Evolutionary conservation across 1,140 invertebrate species (phyloP), one percentile per base, ranked within the genome.

Genomic region (Drosophila virilis): DNA sequence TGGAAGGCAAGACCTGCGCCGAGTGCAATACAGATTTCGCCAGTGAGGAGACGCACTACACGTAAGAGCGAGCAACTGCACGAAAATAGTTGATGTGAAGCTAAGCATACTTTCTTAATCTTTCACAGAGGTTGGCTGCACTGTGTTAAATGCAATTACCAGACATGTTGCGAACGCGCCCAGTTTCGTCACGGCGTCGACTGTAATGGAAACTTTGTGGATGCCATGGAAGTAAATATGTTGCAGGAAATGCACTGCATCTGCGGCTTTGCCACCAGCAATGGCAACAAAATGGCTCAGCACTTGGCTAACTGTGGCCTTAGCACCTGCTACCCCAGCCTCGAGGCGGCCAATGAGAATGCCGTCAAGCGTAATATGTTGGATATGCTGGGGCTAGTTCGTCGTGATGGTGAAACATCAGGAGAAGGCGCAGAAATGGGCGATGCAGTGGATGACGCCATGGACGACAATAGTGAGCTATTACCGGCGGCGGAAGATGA

Each of bases 121-220:
- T 28, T 51, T 51, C 0, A 17, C 89, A 97, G 96, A 1, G 96
- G 96, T 0, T 94, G 94, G 85, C 93, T 95, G 71, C 94, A 92
- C 64, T 97, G 96, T 91, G 94, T 94, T 45, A 95, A 96, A 68
- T 97, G 97, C 82, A 94, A 95, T 70, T 97, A 95, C 85, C 93
- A 95, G 51, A 96, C 96, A 6, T 95, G 95, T 64, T 97, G 97
- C 91, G 94, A 94, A 91, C 94, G 94, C 62, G 95, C 96, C 0
- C 95, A 97, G 93, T 93, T 95, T 77, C 94, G 95, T 54, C 97
- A 97, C 92, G 93, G 93, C 62, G 92, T 94, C 68, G 92, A 93
- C 92, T 94, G 96, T 93, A 92, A 94, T 92, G 92, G 92, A 79
- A 92, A 84, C 57, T 85, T 89, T 37, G 78, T 78, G 38, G 57